phyloP scores from a whole-genome alignment of 2,797 vertebrate genomes.

The Poecilia picta region DNA sequence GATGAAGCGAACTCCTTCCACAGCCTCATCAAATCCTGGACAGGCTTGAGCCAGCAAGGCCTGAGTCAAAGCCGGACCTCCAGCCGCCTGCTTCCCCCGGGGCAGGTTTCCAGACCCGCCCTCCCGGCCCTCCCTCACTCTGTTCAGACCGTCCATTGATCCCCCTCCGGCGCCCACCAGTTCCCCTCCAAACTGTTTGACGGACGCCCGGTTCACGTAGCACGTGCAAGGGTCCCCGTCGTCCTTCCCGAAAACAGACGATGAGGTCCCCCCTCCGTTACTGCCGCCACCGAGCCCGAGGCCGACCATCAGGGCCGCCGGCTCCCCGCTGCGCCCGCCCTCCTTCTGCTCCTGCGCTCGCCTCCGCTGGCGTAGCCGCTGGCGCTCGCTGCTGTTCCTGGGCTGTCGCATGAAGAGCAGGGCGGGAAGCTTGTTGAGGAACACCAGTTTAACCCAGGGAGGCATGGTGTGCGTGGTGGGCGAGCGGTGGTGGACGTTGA shows the following conservation, averaged over 20 bases:
- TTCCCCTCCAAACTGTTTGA: slow-evolving; percentile 84
- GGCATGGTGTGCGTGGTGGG: slow-evolving; percentile 98
- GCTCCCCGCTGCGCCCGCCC: slow-evolving; percentile 71
- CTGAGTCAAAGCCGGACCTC: slow-evolving; percentile 83
- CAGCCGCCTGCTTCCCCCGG: slow-evolving; percentile 72
- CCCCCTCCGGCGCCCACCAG: slow-evolving; percentile 63
- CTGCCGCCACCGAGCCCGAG: slow-evolving; percentile 63
- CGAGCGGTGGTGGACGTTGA: slow-evolving; percentile 95
- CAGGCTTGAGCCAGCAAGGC: slow-evolving; percentile 79
- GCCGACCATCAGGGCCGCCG: slow-evolving; percentile 76
- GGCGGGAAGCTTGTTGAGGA: slow-evolving; percentile 90
- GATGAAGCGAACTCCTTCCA: slow-evolving; percentile 81
- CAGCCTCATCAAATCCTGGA: slow-evolving; percentile 78
- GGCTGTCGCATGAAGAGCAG: slow-evolving; percentile 96
- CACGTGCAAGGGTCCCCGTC: slow-evolving; percentile 86
- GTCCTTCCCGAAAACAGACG: slow-evolving; percentile 75
- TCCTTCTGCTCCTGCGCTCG: slow-evolving; percentile 82
- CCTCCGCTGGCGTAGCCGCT: slow-evolving; percentile 86
- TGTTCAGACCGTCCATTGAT: slow-evolving; percentile 83
- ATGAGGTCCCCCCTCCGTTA: slow-evolving; percentile 52
- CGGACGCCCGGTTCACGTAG: slow-evolving; percentile 87
- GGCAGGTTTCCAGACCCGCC: slow-evolving; percentile 63
- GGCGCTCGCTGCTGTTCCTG: slow-evolving; percentile 88
- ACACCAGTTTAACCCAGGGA: slow-evolving; percentile 92
- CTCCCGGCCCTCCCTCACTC: slow-evolving; percentile 78